Base-by-base conservation (phyloP, 92 coral and sea anemone genomes). In the Zoanthus solanderi region DNA sequence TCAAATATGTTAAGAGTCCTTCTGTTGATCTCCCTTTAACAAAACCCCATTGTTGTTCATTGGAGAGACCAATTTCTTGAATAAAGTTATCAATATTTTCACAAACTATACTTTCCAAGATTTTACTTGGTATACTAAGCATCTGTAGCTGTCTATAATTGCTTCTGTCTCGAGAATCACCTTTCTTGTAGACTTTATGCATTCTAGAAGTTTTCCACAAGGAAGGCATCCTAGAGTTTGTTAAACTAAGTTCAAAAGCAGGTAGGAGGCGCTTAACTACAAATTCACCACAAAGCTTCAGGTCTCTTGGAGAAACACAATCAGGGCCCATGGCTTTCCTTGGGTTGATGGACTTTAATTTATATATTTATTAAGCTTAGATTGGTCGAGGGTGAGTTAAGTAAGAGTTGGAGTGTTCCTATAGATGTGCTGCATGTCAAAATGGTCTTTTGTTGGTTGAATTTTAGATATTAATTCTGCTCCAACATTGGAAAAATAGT, bases 191-290 rank as follows among this genome's bases (percentile, higher is more conserved):
- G 7, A 71, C 84, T 48, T 87, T 88, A 32, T 72, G 90, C 90
- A 92, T 86, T 63, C 90, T 92, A 18, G 91, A 85, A 72, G 66
- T 87, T 75, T 90, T 92, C 95, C 95, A 88, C 67, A 75, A 76
- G 69, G 87, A 42, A 13, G 91, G 93, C 10, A 90, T 89, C 72
- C 68, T 73, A 23, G 85, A 77, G 13, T 69, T 79, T 16, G 86
- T 78, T 44, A 58, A n/a, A 48, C 94, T 92, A n/a, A 65, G 83
- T 44, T 79, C 84, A 46, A 66, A 85, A 2, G 85, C 85, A 46
- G 79, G 48, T 47, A n/a, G 77, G 44, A 92, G 84, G 10, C 92
- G 89, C 47, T 86, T 65, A 56, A 46, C 17, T 9, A 72, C 37
- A 29, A 85, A 88, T 63, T 89, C 86, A 0, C 92, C 94, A 60